Conservation (phyloP, 2,888 invertebrate genomes). For the Mimumesa dahlbomi region DNA sequence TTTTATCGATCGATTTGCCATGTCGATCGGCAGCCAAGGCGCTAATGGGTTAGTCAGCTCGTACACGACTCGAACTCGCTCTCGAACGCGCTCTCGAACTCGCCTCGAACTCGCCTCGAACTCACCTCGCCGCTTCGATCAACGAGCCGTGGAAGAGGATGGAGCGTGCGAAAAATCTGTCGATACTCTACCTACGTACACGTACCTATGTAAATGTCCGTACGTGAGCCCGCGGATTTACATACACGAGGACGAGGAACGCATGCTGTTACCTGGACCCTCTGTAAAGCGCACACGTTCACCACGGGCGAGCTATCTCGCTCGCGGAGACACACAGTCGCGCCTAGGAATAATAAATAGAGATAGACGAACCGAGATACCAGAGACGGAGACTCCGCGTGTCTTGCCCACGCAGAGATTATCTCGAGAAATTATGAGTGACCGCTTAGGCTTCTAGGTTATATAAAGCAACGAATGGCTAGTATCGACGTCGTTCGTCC, state of each 20-base stretch:
- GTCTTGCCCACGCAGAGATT: constrained; percentile 75
- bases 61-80: constrained; percentile 47
- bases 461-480: constrained; percentile 61
- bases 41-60: constrained; percentile 66
- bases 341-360: constrained; percentile 77
- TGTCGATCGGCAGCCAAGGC: constrained; percentile 63
- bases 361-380: constrained; percentile 73
- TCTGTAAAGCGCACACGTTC: constrained; percentile 17
- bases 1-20: constrained; percentile 64
- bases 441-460: constrained; percentile 71
- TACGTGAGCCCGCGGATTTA: constrained; percentile 18
- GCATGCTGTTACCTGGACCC: constrained; percentile 35
- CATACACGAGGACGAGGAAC: constrained; percentile 34
- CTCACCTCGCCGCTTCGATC: constrained; percentile 21
- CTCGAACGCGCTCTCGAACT: too few species aligned
- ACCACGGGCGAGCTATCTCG: constrained; percentile 35
- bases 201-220: constrained; percentile 40
- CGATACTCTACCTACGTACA: constrained; percentile 17
- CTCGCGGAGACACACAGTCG: constrained; percentile 58
- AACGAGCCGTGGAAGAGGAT: constrained; percentile 35
- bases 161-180: constrained; percentile 56
- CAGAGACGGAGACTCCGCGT: constrained; percentile 59
- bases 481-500: constrained; percentile 51
- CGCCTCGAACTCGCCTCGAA: too few species aligned
- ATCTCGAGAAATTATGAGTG: constrained; percentile 77